Conservation (phyloP, 2,797 vertebrate genomes). For the Lepidocolaptes lacrymiger region DNA sequence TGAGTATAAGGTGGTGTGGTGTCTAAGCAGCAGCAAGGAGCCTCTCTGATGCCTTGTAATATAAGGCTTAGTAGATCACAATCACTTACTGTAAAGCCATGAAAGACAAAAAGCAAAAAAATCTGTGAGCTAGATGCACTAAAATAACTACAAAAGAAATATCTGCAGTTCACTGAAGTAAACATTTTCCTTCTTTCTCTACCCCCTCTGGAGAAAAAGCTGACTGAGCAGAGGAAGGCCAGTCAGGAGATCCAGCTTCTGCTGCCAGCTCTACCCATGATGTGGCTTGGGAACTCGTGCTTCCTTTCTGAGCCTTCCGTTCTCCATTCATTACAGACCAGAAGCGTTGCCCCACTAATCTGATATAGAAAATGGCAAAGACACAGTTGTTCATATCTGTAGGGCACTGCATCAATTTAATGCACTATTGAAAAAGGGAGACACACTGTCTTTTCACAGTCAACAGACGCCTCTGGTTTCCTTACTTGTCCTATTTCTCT, state of each 20-base stretch:
- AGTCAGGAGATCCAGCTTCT: conserved; percentile 5
- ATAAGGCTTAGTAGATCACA: background rate
- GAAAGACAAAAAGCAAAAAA: background rate
- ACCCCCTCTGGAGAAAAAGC: background rate
- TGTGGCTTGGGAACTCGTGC: background rate
- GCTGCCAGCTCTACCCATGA: conserved; percentile 13
- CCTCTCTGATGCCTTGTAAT: background rate
- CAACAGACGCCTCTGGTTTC: background rate
- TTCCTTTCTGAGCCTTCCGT: background rate
- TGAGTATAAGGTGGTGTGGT: background rate
- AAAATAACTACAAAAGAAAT: conserved; percentile 15
- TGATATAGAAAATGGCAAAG: background rate
- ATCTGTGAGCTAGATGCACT: background rate
- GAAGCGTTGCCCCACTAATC: background rate
- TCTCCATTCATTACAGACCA: background rate
- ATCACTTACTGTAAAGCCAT: background rate
- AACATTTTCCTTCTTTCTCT: background rate
- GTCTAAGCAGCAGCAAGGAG: background rate
- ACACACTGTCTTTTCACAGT: background rate
- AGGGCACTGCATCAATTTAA: background rate
- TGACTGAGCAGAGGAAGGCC: background rate
- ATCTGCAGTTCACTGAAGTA: background rate
- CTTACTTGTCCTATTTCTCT: background rate
- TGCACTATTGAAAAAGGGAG: background rate
- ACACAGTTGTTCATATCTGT: background rate